Conservation (phyloP, 2,888 invertebrate genomes). For the Acrobasis repandana region DNA sequence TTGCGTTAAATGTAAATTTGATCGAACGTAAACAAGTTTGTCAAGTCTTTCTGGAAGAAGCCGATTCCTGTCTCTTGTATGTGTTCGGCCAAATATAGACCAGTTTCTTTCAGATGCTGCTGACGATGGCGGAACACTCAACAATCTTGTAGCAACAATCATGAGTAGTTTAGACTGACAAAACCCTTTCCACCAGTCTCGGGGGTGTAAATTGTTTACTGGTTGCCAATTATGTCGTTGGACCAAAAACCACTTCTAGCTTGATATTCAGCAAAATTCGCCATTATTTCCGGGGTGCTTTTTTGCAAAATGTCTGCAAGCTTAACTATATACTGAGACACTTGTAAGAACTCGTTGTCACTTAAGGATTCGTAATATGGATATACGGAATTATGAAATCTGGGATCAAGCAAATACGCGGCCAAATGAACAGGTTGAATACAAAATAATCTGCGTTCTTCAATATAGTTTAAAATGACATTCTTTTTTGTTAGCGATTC, state of each 20-base stretch:
- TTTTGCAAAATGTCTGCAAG: conserved; percentile 24
- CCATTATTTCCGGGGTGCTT: conserved; percentile 16
- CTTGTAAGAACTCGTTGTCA: conserved; percentile 20
- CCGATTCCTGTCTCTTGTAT: conserved; percentile 21
- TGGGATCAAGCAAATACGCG: conserved; percentile 21
- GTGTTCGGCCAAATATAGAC: conserved; percentile 23
- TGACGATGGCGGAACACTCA: conserved; percentile 24
- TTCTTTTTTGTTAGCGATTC: conserved; percentile 9
- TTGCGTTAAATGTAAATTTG: conserved; percentile 10
- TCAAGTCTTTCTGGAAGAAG: too few relatives aligned
- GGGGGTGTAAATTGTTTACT: conserved; percentile 22
- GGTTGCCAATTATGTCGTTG: conserved; percentile 23
- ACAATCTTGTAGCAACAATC: conserved; percentile 21
- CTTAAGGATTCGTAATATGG: conserved; percentile 16
- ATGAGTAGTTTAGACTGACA: conserved; percentile 20
- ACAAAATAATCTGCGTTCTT: conserved; percentile 14
- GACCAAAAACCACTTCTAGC: conserved; percentile 20
- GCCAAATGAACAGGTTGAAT: conserved; percentile 19
- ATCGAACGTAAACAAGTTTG: too few relatives aligned
- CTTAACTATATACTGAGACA: conserved; percentile 24
- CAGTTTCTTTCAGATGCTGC: conserved; percentile 25
- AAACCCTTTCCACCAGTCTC: conserved; percentile 27
- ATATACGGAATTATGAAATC: conserved; percentile 18
- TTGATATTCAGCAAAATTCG: conserved; percentile 23
- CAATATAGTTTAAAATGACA: conserved; percentile 11